Percentiles rank a stretch among this genome's conserved stretches.
phyloP scores from a whole-genome alignment of 2,113 vertebrate genomes.

The Seriola quinqueradiata region DNA sequence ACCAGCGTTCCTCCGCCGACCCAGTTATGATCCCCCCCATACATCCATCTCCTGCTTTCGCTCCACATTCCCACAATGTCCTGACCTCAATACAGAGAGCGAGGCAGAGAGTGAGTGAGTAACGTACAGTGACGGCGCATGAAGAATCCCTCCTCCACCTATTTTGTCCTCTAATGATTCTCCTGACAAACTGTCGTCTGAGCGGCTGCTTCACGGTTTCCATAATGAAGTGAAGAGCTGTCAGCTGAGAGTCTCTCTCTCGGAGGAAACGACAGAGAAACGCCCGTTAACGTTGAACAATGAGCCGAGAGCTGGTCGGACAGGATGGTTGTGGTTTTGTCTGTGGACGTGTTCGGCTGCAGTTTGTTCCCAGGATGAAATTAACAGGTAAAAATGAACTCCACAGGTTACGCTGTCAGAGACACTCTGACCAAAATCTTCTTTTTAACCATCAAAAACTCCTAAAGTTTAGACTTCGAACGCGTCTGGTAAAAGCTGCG shows the following conservation, averaged over 20 bases:
- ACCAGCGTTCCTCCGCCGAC: slow-evolving; percentile 25
- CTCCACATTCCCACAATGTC: slow-evolving; percentile 54
- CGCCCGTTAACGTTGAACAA: background rate
- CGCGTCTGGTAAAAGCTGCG: too few species aligned
- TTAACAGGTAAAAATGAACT: background rate
- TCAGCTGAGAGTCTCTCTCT: background rate
- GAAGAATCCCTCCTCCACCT: slow-evolving; percentile 6
- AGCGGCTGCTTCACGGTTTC: background rate
- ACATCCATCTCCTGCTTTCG: slow-evolving; percentile 15
- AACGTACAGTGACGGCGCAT: slow-evolving; percentile 29
- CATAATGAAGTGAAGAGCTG: too few species aligned
- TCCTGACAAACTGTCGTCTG: background rate
- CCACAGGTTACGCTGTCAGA: background rate
- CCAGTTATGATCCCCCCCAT: slow-evolving; percentile 46
- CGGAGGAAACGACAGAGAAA: background rate
- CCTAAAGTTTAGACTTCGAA: too few species aligned
- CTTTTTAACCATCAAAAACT: too few species aligned
- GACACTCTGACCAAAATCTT: background rate
- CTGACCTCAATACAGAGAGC: slow-evolving; percentile 38
- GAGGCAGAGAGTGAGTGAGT: slow-evolving; percentile 8
- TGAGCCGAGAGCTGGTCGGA: background rate
- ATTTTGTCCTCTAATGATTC: slow-evolving; percentile 22
- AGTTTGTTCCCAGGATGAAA: background rate
- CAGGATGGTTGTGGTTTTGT: background rate
- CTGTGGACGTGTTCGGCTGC: too few species aligned